Evolutionary conservation across 2,888 invertebrate genomes (phyloP).

Genomic region (Tenodera sinensis): DNA sequence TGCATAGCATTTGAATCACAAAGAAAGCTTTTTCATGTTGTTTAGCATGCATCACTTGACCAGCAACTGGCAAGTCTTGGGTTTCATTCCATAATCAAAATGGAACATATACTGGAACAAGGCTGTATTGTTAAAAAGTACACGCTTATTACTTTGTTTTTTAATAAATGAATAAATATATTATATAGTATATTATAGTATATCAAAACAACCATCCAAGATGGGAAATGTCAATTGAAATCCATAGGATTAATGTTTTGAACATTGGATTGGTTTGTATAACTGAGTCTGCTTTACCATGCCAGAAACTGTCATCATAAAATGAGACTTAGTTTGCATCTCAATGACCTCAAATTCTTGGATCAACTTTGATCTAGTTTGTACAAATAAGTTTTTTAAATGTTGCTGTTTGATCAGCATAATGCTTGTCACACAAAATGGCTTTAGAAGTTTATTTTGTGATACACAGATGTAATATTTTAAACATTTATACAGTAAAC

Average conservation of each 20-base stretch:
- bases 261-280: slow-evolving; percentile 12
- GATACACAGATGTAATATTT: neutral
- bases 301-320: neutral
- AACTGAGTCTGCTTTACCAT: neutral
- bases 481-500: neutral
- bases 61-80: slow-evolving; percentile 4
- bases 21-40: too few species aligned
- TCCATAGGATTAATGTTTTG: slow-evolving; percentile 24
- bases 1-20: neutral
- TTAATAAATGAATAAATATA: slow-evolving; percentile 12
- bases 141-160: slow-evolving; percentile 22
- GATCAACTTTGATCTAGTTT: neutral
- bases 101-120: neutral
- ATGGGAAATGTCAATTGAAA: slow-evolving; percentile 25
- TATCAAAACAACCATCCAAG: slow-evolving; percentile 23
- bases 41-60: neutral
- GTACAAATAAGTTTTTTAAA: neutral
- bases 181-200: slow-evolving; percentile 8
- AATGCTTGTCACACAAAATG: neutral
- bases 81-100: neutral
- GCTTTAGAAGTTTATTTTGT: neutral
- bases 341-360: neutral
- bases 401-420: neutral
- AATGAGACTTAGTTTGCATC: neutral
- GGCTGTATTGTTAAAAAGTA: slow-evolving; percentile 18